A percentile compares a stretch with the other conserved stretches of the same genome.
These are phyloP conservation scores for Calliphora vomitoria DNA, from an alignment of 2,888 invertebrate genomes.

Conservation along the genomic window DNA sequence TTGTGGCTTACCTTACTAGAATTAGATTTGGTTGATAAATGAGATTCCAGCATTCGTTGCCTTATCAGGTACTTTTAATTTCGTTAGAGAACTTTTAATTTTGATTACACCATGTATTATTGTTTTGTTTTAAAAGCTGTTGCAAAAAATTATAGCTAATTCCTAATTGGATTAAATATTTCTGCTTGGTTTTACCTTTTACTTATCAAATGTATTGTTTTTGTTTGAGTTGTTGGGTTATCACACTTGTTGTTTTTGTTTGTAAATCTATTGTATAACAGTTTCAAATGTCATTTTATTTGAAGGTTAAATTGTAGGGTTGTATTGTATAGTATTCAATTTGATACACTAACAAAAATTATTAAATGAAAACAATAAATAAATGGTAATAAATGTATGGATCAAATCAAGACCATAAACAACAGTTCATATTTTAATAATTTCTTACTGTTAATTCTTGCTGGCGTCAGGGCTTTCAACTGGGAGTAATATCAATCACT, in stretches of 20 bases:
- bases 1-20: slow-evolving; percentile 13
- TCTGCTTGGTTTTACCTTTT: background rate
- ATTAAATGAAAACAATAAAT: too few species aligned
- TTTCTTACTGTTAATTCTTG: too few species aligned
- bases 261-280: slow-evolving; percentile 36
- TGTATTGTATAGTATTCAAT: background rate
- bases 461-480: too few species aligned
- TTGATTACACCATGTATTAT: background rate
- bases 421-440: too few species aligned
- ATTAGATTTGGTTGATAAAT: background rate
- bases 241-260: slow-evolving; percentile 42
- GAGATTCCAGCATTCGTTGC: background rate
- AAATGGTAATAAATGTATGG: too few species aligned
- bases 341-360: too few species aligned
- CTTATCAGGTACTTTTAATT: slow-evolving; percentile 28
- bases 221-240: slow-evolving; percentile 12
- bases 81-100: background rate
- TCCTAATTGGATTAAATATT: slow-evolving; percentile 59
- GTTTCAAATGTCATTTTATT: slow-evolving; percentile 12
- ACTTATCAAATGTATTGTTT: slow-evolving; percentile 6
- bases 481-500: too few species aligned
- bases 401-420: too few species aligned
- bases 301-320: slow-evolving; percentile 6
- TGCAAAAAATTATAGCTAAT: background rate
- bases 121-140: background rate